phyloP scores from a whole-genome alignment of 2,113 vertebrate genomes.

The Nesospiza acunhae region DNA sequence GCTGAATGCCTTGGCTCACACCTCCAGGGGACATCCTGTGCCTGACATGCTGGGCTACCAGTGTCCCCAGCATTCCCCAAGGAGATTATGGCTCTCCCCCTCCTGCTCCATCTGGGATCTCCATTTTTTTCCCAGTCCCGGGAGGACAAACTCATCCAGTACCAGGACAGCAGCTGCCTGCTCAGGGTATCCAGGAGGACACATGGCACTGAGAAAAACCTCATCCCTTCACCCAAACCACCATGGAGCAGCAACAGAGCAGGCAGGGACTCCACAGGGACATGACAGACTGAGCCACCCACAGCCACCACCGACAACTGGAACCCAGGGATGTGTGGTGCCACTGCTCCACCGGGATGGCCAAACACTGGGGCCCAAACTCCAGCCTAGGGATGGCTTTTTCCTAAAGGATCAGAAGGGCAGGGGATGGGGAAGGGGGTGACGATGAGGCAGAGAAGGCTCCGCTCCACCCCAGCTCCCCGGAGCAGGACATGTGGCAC shows the following conservation, averaged over 20 bases:
- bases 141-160: not conserved
- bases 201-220: accelerated
- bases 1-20: not conserved
- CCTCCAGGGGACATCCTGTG: not conserved
- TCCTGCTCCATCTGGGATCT: not conserved
- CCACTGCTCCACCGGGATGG: not conserved
- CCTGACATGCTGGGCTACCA: accelerated
- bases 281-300: accelerated
- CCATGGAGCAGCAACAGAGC: not conserved
- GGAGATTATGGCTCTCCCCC: accelerated
- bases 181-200: not conserved
- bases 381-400: not conserved
- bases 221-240: not conserved
- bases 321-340: accelerated
- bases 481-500: accelerated
- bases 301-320: not conserved
- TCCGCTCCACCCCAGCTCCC: not conserved
- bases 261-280: not conserved
- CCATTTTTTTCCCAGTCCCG: accelerated
- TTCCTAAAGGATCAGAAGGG: not conserved
- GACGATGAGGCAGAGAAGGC: too few relatives aligned
- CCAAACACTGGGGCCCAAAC: not conserved
- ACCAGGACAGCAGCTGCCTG: not conserved
- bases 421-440: not conserved
- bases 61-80: not conserved